These are phyloP conservation scores for Sebastes dallii DNA, from an alignment of 2,797 vertebrate species.

Conservation along the genomic window DNA sequence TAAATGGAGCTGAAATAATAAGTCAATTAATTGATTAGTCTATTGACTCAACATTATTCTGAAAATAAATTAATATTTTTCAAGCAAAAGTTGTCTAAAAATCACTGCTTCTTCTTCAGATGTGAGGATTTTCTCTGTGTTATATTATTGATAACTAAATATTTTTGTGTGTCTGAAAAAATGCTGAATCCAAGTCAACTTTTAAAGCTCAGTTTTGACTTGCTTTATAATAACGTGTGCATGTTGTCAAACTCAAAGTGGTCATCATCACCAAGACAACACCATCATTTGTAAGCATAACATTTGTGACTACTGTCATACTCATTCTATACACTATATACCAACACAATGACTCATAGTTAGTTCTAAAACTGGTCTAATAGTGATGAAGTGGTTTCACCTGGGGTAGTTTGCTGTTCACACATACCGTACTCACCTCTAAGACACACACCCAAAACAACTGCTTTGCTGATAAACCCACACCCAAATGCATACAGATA, in stretches of 20 bases:
- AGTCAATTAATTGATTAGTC: not conserved
- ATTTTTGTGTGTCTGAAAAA: not conserved
- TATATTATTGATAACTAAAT: not conserved
- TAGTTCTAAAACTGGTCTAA: conserved; percentile 3
- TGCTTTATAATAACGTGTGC: not conserved
- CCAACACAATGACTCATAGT: conserved; percentile 14
- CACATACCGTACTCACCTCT: not conserved
- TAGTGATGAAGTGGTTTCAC: not conserved
- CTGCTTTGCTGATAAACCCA: not conserved
- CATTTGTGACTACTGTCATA: not conserved
- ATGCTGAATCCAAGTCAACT: not conserved
- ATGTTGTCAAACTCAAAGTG: not conserved
- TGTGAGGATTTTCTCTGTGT: not conserved
- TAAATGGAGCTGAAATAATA: not conserved
- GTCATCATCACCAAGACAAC: not conserved
- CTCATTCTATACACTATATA: not conserved
- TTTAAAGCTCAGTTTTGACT: not conserved
- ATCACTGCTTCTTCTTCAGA: not conserved
- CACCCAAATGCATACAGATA: not conserved
- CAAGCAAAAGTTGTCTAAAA: not conserved
- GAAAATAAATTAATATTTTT: not conserved
- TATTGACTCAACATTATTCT: not conserved
- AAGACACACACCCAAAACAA: not conserved
- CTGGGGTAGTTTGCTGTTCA: not conserved
- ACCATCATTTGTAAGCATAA: not conserved